Conservation (phyloP, 2,113 vertebrate species). For the Muntiacus reevesi region DNA sequence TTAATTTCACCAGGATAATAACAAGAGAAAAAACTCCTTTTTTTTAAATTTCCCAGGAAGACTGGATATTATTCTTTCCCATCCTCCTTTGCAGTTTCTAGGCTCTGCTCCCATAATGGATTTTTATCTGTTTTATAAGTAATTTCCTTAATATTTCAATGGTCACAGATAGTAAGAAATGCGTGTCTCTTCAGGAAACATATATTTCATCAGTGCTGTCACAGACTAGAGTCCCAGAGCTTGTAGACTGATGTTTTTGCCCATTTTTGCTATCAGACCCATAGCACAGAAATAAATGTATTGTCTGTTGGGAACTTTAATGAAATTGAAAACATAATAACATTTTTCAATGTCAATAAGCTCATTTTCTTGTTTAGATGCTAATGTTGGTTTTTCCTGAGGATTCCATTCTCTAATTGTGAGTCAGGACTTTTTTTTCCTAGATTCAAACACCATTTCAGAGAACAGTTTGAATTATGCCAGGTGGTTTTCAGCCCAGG, state of each 20-base stretch:
- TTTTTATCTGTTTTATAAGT: constrained; percentile 72
- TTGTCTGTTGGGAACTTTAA: constrained; percentile 71
- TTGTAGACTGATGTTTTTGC: constrained; percentile 68
- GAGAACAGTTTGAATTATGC: constrained; percentile 14
- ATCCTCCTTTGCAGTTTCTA: constrained; percentile 40
- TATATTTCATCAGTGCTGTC: constrained; percentile 70
- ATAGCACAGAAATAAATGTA: constrained; percentile 68
- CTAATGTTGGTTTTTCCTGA: constrained; percentile 53
- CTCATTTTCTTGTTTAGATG: constrained; percentile 64
- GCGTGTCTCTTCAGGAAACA: constrained; percentile 63
- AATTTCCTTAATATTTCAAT: constrained; percentile 79
- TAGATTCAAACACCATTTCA: background rate
- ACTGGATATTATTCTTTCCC: constrained; percentile 62
- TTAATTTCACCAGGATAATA: constrained; percentile 61
- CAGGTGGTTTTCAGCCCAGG: background rate
- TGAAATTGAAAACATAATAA: constrained; percentile 72
- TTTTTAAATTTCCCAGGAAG: constrained; percentile 47
- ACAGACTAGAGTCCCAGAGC: constrained; percentile 60
- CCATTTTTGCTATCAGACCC: constrained; percentile 68
- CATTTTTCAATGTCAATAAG: constrained; percentile 70
- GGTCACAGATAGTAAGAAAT: constrained; percentile 43
- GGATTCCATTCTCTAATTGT: constrained; percentile 64
- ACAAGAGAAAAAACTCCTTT: constrained; percentile 55
- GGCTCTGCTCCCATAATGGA: constrained; percentile 47
- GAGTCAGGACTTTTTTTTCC: constrained; percentile 35